Evolutionary conservation across 2,888 invertebrate species (phyloP), one percentile per base, ranked within the genome.

Genomic region (Acronicta aceris): DNA sequence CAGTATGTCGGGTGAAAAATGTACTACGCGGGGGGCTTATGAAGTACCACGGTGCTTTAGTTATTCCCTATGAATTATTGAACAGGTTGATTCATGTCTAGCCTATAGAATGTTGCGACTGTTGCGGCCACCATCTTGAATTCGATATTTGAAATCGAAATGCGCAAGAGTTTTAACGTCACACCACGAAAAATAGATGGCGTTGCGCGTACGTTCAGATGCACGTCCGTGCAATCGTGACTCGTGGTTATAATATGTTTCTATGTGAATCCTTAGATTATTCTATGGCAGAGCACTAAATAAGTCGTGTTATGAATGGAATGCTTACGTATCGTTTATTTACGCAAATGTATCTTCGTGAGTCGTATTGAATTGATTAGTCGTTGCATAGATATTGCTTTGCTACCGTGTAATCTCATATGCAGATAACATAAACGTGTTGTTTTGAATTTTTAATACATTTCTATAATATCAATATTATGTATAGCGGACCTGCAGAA

Each of bases 1-100:
- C 86, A 86, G 82, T 79, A 79, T 77, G 81, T 75, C 78, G 82
- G 79, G 82, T 93, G 92, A 92, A 93, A 93, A 92, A 92, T 92
- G 87, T 79, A 79, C 92, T 72, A 85, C 86, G 87, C 91, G 88
- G 92, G 91, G 90, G 91, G 88, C 83, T 88, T 83, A 83, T 82
- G 84, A 84, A 85, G 82, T 81, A 76, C 78, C 76, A 74, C 47
- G 76, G 67, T 83, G 86, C 83, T 89, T 90, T 88, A 88, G 88
- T 89, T 88, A 88, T 88, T 79, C 85, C 70, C 69, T 79, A 92
- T 93, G 92, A 93, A 93, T 93, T 92, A 93, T 93, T 84, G 87
- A 93, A 85, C 82, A 88, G 85, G 78, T 86, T 86, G 88, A 89
- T 88, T 89, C 91, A 90, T 85, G 88, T 87, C 84, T 86, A 84